These are phyloP conservation scores for Argyra leucocephala DNA, from an alignment of 2,888 invertebrate species.

Conservation along the genomic window DNA sequence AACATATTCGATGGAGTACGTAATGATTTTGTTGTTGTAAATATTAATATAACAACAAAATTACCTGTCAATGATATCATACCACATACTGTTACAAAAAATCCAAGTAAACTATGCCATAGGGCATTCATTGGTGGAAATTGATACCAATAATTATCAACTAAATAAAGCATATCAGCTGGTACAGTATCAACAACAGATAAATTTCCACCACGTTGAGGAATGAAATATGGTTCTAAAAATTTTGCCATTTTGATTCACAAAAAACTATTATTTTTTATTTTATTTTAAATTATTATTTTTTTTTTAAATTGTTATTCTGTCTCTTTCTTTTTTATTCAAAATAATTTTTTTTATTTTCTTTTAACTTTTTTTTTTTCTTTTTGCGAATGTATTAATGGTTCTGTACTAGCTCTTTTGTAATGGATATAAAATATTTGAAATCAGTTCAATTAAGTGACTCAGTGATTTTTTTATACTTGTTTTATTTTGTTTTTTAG, in stretches of 20 bases:
- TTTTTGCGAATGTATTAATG: too few relatives aligned
- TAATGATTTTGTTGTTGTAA: slow-evolving; percentile 53
- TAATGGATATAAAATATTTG: too few relatives aligned
- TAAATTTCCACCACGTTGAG: slow-evolving; percentile 41
- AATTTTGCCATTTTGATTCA: neutral
- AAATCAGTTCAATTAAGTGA: too few relatives aligned
- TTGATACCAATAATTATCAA: slow-evolving; percentile 56
- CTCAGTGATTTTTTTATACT: too few relatives aligned
- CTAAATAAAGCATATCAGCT: slow-evolving; percentile 58
- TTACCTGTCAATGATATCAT: slow-evolving; percentile 45
- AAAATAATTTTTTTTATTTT: too few relatives aligned
- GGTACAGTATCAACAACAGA: slow-evolving; percentile 61
- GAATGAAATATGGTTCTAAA: neutral
- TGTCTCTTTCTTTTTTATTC: too few relatives aligned
- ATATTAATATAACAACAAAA: slow-evolving; percentile 54
- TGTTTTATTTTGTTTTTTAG: too few relatives aligned
- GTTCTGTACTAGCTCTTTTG: too few relatives aligned
- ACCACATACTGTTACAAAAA: slow-evolving; percentile 51
- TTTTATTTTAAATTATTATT: too few relatives aligned
- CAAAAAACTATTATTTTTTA: neutral
- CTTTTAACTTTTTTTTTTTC: too few relatives aligned
- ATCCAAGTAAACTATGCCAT: slow-evolving; percentile 55
- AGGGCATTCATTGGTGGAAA: slow-evolving; percentile 51
- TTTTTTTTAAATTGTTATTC: too few relatives aligned
- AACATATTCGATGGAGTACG: slow-evolving; percentile 57